Evolutionary conservation across 1,140 invertebrate species (phyloP).

Genomic region (Cyclina sinensis): DNA sequence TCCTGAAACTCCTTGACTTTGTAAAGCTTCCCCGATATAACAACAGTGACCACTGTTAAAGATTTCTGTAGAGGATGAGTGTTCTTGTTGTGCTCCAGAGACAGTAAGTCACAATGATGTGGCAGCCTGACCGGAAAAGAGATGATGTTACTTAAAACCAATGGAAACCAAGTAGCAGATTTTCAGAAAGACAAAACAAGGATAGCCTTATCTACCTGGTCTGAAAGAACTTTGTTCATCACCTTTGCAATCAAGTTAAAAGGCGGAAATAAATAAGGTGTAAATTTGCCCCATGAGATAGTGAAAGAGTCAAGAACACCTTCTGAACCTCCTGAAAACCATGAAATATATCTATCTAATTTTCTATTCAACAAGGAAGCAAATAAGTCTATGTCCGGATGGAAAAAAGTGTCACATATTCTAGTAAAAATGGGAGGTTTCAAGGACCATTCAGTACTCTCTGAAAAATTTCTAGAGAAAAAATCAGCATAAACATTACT

Average conservation of each 20-base stretch:
- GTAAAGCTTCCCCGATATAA: slow-evolving; percentile 55
- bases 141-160: slow-evolving; percentile 24
- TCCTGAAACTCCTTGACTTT: too few species aligned
- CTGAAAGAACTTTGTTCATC: slow-evolving; percentile 55
- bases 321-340: not conserved
- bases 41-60: slow-evolving; percentile 52
- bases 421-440: slow-evolving; percentile 28
- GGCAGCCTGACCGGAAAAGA: slow-evolving; percentile 49
- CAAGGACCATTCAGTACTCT: slow-evolving; percentile 21
- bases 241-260: slow-evolving; percentile 2
- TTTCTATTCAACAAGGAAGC: not conserved
- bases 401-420: slow-evolving; percentile 44
- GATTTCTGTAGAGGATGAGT: too few species aligned
- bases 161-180: slow-evolving; percentile 56
- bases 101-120: too few species aligned
- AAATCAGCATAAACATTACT: slow-evolving; percentile 33
- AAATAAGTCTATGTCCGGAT: slow-evolving; percentile 44
- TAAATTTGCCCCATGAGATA: not conserved
- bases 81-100: too few species aligned
- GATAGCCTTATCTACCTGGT: slow-evolving; percentile 51
- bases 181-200: slow-evolving; percentile 59
- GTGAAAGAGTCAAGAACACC: slow-evolving; percentile 13
- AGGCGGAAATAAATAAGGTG: slow-evolving; percentile 40
- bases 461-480: slow-evolving; percentile 30
- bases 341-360: slow-evolving; percentile 36